Percentiles rank a stretch among this genome's conserved stretches.
These are phyloP conservation scores for Sminthopsis crassicaudata DNA, from an alignment of 2,113 vertebrate genomes.

Conservation along the genomic window DNA sequence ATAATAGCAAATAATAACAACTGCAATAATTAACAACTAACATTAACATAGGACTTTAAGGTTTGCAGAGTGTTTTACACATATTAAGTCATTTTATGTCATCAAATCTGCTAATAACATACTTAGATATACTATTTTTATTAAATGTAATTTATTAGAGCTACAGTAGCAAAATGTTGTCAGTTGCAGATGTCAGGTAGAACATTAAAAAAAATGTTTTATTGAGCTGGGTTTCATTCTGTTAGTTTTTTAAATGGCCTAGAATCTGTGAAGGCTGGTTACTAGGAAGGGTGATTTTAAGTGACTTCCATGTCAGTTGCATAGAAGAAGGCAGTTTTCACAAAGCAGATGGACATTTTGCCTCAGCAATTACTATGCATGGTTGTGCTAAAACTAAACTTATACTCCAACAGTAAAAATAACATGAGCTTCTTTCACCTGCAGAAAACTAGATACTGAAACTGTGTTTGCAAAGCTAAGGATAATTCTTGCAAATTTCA, in stretches of 20 bases:
- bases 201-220: background rate
- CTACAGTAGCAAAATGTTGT: background rate
- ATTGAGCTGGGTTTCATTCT: background rate
- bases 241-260: background rate
- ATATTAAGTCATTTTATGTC: background rate
- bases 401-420: background rate
- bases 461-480: slow-evolving; percentile 35
- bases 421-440: slow-evolving; percentile 2
- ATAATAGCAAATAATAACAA: background rate
- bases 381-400: slow-evolving; percentile 3
- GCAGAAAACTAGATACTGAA: slow-evolving; percentile 23
- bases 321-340: slow-evolving; percentile 5
- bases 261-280: background rate
- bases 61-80: background rate
- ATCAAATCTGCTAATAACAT: background rate
- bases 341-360: slow-evolving; percentile 1
- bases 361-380: slow-evolving; percentile 9
- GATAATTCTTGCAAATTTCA: slow-evolving; percentile 67
- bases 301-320: background rate
- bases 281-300: background rate
- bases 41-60: background rate
- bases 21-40: background rate
- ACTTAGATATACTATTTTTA: background rate
- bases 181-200: background rate
- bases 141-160: background rate